Evolutionary conservation across 2,113 vertebrate species (phyloP), one percentile per base, ranked within the genome.

Genomic region (Clupea harengus): DNA sequence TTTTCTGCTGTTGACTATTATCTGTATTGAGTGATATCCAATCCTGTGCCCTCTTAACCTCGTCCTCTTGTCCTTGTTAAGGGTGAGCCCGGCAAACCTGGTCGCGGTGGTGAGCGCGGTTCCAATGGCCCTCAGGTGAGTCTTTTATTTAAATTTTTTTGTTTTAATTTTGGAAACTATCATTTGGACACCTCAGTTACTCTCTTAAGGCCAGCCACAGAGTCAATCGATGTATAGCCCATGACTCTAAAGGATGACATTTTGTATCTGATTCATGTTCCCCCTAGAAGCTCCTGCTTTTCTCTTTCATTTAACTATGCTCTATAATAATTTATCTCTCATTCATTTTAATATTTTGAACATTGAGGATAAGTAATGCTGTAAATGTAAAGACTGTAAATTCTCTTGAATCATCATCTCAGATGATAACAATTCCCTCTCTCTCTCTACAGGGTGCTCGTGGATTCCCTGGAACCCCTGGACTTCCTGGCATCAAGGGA

Each of bases 51-150:
- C 52, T 54, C 52, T 54, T 54, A 54, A 54, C 86, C n/a, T 83
- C 1, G 82, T 83, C 60, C 85, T 81, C 88, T 85, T 20, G 90
- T 54, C 87, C 86, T 82, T 25, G 9, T 54, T 49, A 84, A 99
- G 98, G 98, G 98, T 92, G 98, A 99, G 96, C 95, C 97, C 95
- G 98, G 98, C 89, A 99, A 99, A 85, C 97, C 98, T 1, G 98
- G 98, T 81, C 97, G 98, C 3, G 39, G 86, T 0, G 98, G 98
- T 85, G 98, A 99, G 88, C 97, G 98, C 0, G 98, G 98, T 85
- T 94, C 98, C 84, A 84, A 97, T 0, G 98, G 98, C 32, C 95
- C 98, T 88, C 98, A 99, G 97, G 98, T 99, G 89, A 95, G 94
- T 87, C 45, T 52, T 20, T 45, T 39, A 49, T 83, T 60, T 46